Percentiles rank a stretch among this genome's conserved stretches.
Evolutionary conservation across 2,797 vertebrate species (phyloP).

Genomic region (Pangasius sanitwongsei): DNA sequence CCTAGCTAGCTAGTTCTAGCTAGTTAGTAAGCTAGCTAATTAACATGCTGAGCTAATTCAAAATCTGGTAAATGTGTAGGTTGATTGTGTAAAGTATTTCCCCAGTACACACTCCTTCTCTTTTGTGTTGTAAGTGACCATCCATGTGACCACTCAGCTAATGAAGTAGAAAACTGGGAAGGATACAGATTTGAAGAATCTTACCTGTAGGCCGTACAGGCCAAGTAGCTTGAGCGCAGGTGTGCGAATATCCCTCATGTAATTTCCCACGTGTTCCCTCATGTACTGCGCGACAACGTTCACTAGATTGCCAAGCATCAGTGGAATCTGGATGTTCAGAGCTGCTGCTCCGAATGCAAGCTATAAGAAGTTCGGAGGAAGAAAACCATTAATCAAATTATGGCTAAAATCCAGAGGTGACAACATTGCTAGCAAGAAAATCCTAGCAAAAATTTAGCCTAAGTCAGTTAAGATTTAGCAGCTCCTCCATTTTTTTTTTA

Average conservation of each 20-base stretch:
- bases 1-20: not conserved
- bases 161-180: not conserved
- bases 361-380: slow-evolving; percentile 66
- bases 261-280: slow-evolving; percentile 75
- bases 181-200: not conserved
- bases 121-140: not conserved
- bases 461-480: not conserved
- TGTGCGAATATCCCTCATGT: slow-evolving; percentile 77
- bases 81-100: not conserved
- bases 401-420: not conserved
- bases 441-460: not conserved
- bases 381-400: not conserved
- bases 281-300: slow-evolving; percentile 85
- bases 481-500: not conserved
- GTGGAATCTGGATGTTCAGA: slow-evolving; percentile 88
- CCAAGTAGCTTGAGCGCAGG: slow-evolving; percentile 80
- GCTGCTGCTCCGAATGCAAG: slow-evolving; percentile 88
- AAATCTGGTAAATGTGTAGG: not conserved
- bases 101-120: not conserved
- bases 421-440: not conserved
- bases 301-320: slow-evolving; percentile 90
- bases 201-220: slow-evolving; percentile 85
- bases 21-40: not conserved
- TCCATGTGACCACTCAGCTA: not conserved
- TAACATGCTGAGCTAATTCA: not conserved